Evolutionary conservation across 2,797 vertebrate species (phyloP), one percentile per base, ranked within the genome.

Genomic region (Centropyge bicolor): DNA sequence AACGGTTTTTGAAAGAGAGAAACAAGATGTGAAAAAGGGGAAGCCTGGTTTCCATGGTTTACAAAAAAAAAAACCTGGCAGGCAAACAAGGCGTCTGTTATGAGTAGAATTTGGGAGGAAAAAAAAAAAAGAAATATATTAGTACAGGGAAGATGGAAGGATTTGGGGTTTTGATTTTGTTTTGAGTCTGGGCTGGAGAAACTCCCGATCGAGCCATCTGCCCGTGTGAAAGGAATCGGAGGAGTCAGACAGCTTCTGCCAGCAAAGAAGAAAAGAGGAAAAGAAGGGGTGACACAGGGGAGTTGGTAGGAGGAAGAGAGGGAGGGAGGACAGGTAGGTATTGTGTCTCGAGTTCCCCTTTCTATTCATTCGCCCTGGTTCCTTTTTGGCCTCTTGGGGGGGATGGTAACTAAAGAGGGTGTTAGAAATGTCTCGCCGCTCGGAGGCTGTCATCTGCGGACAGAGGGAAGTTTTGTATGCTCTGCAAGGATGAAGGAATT

Each of bases 391-490:
- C 88, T 87, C 86, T 74, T 68, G 91, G 89, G 87, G 27, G 76
- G 86, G 87, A 74, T n/a, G 79, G 81, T 90, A 93, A 92, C 90
- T 79, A 72, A 92, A 91, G 93, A 92, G 91, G 90, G 91, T 92
- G 93, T 93, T 87, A 89, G 73, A 93, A 90, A 92, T 67, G 78
- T 86, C 85, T 89, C 81, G 79, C 84, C 84, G 87, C 83, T 85
- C 55, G 3, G 65, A 74, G 78, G 51, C 85, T 85, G 86, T 88
- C 85, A 80, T 89, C 68, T 77, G 76, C 13, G 66, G 84, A 89
- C 81, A 80, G 71, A 70, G 75, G 83, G 69, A 74, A 35, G 88
- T 85, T 87, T 83, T 84, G 76, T 78, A 75, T 65, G 67, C 75
- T 78, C 80, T 84, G 64, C 59, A 9, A 66, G 79, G 63, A 86